Evolutionary conservation across 2,113 vertebrate species (phyloP).

Genomic region (Gymnorhina tibicen): DNA sequence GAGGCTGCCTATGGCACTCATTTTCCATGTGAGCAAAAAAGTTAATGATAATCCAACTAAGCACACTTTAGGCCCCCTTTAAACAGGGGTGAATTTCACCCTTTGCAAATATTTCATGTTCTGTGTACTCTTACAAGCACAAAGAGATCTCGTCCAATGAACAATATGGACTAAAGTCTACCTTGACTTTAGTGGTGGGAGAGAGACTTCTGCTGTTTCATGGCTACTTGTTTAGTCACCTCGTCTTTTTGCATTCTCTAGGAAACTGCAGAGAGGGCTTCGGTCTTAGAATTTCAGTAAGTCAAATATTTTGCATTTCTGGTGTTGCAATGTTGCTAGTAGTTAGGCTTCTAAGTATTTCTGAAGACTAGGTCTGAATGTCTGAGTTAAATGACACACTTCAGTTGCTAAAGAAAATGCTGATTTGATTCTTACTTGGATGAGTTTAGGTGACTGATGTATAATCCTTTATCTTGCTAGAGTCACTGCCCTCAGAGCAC

Average conservation of each 20-base stretch:
- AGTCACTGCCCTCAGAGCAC: not conserved
- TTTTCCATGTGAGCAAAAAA: not conserved
- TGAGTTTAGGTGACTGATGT: not conserved
- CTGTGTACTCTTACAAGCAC: not conserved
- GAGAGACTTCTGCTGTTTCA: not conserved
- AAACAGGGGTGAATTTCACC: slow-evolving; percentile 11
- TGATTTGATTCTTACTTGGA: not conserved
- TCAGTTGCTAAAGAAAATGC: not conserved
- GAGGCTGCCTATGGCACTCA: not conserved
- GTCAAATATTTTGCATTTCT: not conserved
- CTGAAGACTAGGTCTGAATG: not conserved
- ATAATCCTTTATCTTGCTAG: not conserved
- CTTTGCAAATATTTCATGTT: not conserved
- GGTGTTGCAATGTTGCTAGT: not conserved
- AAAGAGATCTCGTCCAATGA: not conserved
- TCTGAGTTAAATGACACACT: not conserved
- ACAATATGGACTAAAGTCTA: not conserved
- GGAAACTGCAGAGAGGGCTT: not conserved
- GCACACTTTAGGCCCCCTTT: slow-evolving; percentile 10
- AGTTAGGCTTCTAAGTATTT: not conserved
- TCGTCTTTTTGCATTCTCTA: not conserved
- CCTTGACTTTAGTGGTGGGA: not conserved
- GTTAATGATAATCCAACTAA: slow-evolving; percentile 18
- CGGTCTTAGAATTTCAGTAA: not conserved
- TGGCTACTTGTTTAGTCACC: not conserved